Conservation (phyloP, 2,113 vertebrate species). For the Tretioscincus oriximinensis region DNA sequence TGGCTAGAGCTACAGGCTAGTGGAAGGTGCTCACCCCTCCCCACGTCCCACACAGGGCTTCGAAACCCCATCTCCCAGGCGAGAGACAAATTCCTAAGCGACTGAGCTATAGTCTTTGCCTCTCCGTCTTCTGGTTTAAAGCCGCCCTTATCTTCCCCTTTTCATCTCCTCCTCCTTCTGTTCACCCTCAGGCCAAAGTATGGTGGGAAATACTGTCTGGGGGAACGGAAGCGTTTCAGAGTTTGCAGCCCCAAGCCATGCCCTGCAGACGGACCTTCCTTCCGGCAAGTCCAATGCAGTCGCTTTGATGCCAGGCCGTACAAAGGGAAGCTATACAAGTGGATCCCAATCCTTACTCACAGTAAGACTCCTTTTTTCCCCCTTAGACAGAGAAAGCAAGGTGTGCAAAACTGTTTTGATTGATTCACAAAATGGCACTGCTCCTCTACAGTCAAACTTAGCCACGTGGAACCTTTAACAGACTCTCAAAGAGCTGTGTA, state of each 20-base stretch:
- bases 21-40: too few relatives aligned
- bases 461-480: too few relatives aligned
- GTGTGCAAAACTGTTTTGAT: too few relatives aligned
- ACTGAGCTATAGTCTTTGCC: too few relatives aligned
- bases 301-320: constrained; percentile 84
- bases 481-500: too few relatives aligned
- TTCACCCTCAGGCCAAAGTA: constrained; percentile 77
- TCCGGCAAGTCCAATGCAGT: constrained; percentile 88
- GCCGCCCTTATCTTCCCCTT: neutral
- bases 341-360: constrained; percentile 83
- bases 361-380: constrained; percentile 67
- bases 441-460: too few relatives aligned
- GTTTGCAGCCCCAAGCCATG: constrained; percentile 81
- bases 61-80: too few relatives aligned
- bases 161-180: neutral
- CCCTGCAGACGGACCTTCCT: constrained; percentile 69
- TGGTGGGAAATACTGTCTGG: constrained; percentile 88
- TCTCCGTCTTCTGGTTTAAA: neutral
- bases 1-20: too few relatives aligned
- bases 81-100: too few relatives aligned
- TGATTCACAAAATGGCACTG: neutral
- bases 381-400: rapidly evolving
- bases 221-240: constrained; percentile 82
- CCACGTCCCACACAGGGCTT: too few relatives aligned
- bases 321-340: constrained; percentile 86